Percentiles rank a stretch among this genome's conserved stretches.
phyloP scores from a whole-genome alignment of 2,888 invertebrate species.

The Patella caerulea region DNA sequence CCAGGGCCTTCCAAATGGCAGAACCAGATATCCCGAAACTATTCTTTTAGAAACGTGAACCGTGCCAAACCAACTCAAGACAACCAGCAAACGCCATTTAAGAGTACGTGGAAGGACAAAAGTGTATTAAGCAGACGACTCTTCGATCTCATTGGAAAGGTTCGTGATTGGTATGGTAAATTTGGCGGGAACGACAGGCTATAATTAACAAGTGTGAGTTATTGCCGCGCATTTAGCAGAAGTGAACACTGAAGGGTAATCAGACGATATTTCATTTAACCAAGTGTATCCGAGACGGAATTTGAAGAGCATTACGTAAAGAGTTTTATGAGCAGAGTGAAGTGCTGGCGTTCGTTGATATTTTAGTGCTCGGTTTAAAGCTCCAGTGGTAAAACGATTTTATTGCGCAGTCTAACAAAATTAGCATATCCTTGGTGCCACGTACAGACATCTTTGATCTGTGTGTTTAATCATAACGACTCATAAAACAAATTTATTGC shows the following conservation, averaged over 20 bases:
- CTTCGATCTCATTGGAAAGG: not conserved
- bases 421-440: too few species aligned
- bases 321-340: too few species aligned
- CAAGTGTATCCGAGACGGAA: too few species aligned
- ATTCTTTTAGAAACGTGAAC: not conserved
- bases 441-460: too few species aligned
- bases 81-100: not conserved
- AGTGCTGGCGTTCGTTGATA: too few species aligned
- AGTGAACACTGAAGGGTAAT: not conserved
- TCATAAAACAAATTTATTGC: too few species aligned
- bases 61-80: not conserved
- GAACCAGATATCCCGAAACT: not conserved
- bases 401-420: too few species aligned
- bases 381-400: too few species aligned
- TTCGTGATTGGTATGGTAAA: slow-evolving; percentile 5
- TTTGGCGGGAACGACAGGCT: not conserved
- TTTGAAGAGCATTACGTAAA: too few species aligned
- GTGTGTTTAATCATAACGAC: too few species aligned
- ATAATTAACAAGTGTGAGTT: not conserved
- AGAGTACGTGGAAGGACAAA: not conserved
- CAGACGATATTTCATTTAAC: not conserved
- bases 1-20: too few species aligned
- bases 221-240: not conserved
- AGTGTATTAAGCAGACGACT: not conserved
- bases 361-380: too few species aligned